A percentile compares a stretch with the other conserved stretches of the same genome.
Evolutionary conservation across 2,113 vertebrate species (phyloP).

Genomic region (Mustela lutreola): DNA sequence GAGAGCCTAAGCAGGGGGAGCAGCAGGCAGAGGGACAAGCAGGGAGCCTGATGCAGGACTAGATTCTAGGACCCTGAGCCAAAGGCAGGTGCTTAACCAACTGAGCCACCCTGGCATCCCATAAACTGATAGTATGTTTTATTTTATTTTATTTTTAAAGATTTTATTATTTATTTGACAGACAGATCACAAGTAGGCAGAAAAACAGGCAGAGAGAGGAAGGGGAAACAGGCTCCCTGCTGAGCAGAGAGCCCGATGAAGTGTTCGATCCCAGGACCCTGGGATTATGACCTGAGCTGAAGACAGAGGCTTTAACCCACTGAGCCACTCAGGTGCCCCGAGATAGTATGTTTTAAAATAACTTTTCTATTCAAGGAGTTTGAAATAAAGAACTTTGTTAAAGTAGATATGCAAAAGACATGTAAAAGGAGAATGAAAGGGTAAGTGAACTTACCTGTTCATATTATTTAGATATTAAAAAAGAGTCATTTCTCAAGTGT

Average conservation of each 20-base stretch:
- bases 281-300: neutral
- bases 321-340: neutral
- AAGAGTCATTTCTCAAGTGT: neutral
- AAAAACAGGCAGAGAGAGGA: neutral
- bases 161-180: neutral
- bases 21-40: too few species aligned
- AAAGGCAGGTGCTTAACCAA: too few species aligned
- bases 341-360: neutral
- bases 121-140: too few species aligned
- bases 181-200: neutral
- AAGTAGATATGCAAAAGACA: neutral
- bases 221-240: neutral
- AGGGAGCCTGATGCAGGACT: too few species aligned
- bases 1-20: too few species aligned
- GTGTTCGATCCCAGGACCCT: neutral
- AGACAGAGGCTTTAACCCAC: neutral
- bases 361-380: neutral
- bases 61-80: too few species aligned
- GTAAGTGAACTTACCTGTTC: neutral
- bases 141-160: neutral
- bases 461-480: neutral
- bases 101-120: too few species aligned
- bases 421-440: neutral
- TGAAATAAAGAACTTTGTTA: neutral
- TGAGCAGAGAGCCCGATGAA: neutral